Percentiles rank a stretch among this genome's conserved stretches.
These are phyloP conservation scores for Artibeus jamaicensis DNA, from an alignment of 2,797 vertebrate species.

Conservation along the genomic window DNA sequence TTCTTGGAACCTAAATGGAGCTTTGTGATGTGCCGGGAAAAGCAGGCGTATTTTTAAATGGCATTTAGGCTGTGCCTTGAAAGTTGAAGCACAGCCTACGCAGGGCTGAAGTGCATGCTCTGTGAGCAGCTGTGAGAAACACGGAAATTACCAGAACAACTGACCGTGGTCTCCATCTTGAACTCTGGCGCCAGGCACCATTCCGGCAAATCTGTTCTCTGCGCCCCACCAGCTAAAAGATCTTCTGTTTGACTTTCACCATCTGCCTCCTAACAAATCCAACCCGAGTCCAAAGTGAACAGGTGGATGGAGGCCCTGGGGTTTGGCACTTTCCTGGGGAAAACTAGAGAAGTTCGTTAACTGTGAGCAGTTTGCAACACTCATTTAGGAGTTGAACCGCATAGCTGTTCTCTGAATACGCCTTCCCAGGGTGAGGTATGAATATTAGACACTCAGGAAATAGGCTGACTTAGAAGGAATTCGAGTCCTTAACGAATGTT, in stretches of 20 bases:
- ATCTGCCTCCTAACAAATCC: constrained; percentile 7
- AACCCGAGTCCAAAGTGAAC: constrained; percentile 30
- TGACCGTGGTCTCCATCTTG: neutral
- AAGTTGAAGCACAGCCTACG: neutral
- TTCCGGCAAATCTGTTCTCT: neutral
- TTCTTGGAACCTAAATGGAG: neutral
- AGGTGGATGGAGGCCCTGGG: neutral
- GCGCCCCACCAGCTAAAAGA: neutral
- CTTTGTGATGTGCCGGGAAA: neutral
- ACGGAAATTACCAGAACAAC: neutral
- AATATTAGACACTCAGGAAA: constrained; percentile 22
- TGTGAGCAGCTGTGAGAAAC: neutral
- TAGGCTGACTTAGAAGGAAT: constrained; percentile 15
- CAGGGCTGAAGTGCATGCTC: neutral
- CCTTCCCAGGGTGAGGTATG: constrained; percentile 14
- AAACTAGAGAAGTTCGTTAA: constrained; percentile 8
- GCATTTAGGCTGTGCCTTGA: neutral
- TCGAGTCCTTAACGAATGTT: constrained; percentile 46
- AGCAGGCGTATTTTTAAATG: constrained; percentile 7
- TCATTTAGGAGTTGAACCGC: constrained; percentile 32
- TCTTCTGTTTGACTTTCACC: constrained; percentile 14
- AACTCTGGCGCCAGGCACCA: neutral
- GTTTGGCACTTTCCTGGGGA: neutral
- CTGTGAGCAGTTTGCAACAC: neutral
- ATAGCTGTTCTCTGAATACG: neutral